Conservation (phyloP, 2,113 vertebrate genomes). For the Antigone vipio region DNA sequence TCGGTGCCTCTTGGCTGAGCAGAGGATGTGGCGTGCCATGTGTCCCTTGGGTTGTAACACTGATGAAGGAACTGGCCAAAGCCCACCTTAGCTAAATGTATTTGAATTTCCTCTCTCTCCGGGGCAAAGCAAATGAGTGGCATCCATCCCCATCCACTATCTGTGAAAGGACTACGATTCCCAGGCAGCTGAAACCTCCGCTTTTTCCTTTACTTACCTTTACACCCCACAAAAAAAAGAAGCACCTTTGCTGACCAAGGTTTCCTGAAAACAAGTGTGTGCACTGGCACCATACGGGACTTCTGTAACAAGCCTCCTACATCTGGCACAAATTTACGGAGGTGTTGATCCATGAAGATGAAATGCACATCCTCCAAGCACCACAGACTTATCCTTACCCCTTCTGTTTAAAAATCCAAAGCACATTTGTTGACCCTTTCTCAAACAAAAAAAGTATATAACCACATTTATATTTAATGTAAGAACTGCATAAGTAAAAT, state of each 20-base stretch:
- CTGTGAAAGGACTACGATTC: background rate
- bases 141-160: background rate
- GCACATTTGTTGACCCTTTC: background rate
- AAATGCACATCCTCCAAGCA: background rate
- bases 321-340: background rate
- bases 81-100: background rate
- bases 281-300: rapidly evolving
- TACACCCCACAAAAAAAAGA: rapidly evolving
- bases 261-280: background rate
- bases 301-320: background rate
- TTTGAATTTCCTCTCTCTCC: background rate
- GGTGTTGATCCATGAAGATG: background rate
- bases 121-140: background rate
- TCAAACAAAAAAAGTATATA: background rate
- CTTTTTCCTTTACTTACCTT: background rate
- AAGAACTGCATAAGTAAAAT: background rate
- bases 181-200: background rate
- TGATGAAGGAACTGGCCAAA: background rate
- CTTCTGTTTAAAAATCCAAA: background rate
- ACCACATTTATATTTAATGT: background rate
- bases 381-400: background rate
- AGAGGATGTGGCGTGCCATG: rapidly evolving
- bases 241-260: background rate
- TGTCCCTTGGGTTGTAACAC: rapidly evolving
- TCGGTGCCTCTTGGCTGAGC: background rate